These are phyloP conservation scores for Erpetoichthys calabaricus DNA, from an alignment of 2,797 vertebrate genomes.

Conservation along the genomic window DNA sequence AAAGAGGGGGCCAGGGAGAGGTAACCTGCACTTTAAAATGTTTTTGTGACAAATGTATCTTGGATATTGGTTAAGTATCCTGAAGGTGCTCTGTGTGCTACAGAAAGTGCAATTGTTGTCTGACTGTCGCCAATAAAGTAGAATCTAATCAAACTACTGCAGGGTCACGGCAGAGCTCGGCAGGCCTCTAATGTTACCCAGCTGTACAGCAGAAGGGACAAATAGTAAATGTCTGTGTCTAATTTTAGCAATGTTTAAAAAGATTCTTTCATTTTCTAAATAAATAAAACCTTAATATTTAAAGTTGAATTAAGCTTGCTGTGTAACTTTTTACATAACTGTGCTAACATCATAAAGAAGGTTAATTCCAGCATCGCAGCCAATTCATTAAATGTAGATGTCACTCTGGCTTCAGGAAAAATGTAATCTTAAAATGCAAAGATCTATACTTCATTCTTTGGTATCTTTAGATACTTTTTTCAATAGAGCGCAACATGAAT, in stretches of 20 bases:
- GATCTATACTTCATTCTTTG: not conserved
- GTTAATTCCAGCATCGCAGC: too few relatives aligned
- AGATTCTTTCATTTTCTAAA: not conserved
- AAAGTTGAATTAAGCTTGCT: too few relatives aligned
- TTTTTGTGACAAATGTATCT: slow-evolving; percentile 8
- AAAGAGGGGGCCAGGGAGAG: not conserved
- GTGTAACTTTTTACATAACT: too few relatives aligned
- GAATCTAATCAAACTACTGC: slow-evolving; percentile 33
- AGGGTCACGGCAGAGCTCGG: slow-evolving; percentile 43
- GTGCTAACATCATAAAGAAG: too few relatives aligned
- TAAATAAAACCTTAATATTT: too few relatives aligned
- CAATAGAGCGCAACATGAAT: too few relatives aligned
- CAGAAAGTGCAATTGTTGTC: slow-evolving; percentile 34
- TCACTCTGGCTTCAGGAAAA: too few relatives aligned
- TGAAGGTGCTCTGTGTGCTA: slow-evolving; percentile 9
- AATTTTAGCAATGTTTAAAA: slow-evolving; percentile 4
- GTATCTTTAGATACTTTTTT: not conserved
- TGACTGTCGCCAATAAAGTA: slow-evolving; percentile 24
- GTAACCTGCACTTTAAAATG: slow-evolving; percentile 2
- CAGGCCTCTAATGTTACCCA: slow-evolving; percentile 71
- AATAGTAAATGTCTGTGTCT: slow-evolving; percentile 21
- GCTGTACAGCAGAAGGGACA: slow-evolving; percentile 50
- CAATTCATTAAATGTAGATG: too few relatives aligned
- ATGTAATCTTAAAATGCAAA: not conserved
- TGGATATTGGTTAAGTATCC: slow-evolving; percentile 8